Evolutionary conservation across 1,140 invertebrate species (phyloP), one percentile per base, ranked within the genome.

Genomic region (Aricia agestis): DNA sequence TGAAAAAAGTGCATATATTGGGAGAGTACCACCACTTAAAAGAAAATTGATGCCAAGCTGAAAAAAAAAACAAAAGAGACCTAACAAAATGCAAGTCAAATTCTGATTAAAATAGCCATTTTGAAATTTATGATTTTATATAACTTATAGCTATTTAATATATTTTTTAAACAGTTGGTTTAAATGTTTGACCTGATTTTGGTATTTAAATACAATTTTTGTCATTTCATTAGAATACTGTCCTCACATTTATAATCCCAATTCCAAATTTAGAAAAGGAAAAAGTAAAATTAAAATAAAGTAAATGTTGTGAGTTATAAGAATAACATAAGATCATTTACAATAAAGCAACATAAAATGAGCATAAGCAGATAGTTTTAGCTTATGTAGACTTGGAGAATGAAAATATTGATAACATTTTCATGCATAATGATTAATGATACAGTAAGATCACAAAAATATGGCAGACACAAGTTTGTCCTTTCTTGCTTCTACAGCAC

Each of bases 401-500:
- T 59, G 58, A 59, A 59, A 19, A 59, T 59, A 25, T 63, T 63
- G 17, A 63, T 19, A 63, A 25, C 59, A 63, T 18, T 61, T 61
- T 61, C 59, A 61, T 63, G 59, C 59, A 63, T 63, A 2, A 25
- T 59, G 17, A 0, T 19, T 18, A 18, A 58, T 13, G 19, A 25
- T 63, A 63, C 59, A 63, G 59, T 63, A 63, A 18, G 11, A 63
- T 63, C 59, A 63, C 59, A 63, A 63, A 31, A 63, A 63, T 63
- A 63, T 63, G 59, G 17, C 59, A 63, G 3, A 52, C 11, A 52
- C 9, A 13, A 13, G 45, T 52, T 52, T 11, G 10, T 15, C 9
- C 9, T 9, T 52, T 52, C 1, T 52, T 13, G 1, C 7, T 52
- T 13, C 1, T 52, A 52, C 13, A 52, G 9, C 13, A 11, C 10